Conservation (phyloP, 2,888 invertebrate genomes). For the Aphelenchoides bicaudatus region DNA sequence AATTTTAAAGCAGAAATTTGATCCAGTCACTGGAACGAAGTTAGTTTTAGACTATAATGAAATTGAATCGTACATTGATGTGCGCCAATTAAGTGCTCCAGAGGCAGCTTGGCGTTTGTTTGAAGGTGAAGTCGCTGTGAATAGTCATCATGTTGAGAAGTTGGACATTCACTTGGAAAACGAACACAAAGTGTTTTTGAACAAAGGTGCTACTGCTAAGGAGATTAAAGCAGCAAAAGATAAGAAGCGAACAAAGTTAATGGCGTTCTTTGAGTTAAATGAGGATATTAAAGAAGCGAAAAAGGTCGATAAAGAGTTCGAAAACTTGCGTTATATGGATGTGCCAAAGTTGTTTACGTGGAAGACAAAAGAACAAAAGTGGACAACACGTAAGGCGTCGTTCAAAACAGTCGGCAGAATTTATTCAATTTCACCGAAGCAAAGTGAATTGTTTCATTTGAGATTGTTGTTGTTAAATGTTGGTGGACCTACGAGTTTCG, state of each 20-base stretch:
- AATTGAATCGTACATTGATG: constrained; percentile 52
- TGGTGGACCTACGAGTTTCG: constrained; percentile 37
- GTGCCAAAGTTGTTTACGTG: not conserved
- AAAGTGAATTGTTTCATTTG: constrained; percentile 27
- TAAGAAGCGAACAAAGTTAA: constrained; percentile 25
- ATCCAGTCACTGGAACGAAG: constrained; percentile 1
- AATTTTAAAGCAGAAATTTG: constrained; percentile 17
- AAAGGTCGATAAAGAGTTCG: too few relatives aligned
- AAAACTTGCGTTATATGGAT: too few relatives aligned
- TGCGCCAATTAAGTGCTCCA: constrained; percentile 51
- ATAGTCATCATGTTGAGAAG: constrained; percentile 23
- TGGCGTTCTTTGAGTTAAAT: constrained; percentile 31
- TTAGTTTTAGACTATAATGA: constrained; percentile 52
- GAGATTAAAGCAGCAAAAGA: not conserved
- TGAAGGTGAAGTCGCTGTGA: constrained; percentile 36
- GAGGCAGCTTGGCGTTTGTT: constrained; percentile 58
- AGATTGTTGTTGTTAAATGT: constrained; percentile 28
- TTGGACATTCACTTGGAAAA: constrained; percentile 32
- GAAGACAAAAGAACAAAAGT: not conserved
- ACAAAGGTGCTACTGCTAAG: constrained; percentile 9
- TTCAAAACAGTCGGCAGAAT: constrained; percentile 24
- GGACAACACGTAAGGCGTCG: constrained; percentile 18
- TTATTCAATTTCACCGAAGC: constrained; percentile 26
- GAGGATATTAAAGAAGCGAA: constrained; percentile 18
- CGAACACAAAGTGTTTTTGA: constrained; percentile 25